A percentile compares a stretch with the other conserved stretches of the same genome.
Conservation (phyloP, 1,140 invertebrate genomes). For the Cataglyphis hispanica region DNA sequence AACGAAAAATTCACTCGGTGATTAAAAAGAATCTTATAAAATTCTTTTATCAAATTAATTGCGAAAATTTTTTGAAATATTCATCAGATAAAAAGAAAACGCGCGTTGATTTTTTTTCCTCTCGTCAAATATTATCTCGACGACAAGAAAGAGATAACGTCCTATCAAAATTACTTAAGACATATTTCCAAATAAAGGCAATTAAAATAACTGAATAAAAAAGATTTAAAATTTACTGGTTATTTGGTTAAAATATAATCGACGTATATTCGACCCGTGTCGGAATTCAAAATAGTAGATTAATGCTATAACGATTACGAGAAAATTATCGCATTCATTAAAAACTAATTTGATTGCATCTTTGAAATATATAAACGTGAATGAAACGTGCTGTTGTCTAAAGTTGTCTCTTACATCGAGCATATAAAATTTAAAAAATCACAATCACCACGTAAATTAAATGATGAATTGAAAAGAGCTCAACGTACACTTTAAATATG, state of each 20-base stretch:
- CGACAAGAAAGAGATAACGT: neutral
- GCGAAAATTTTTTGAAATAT: neutral
- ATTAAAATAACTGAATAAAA: neutral
- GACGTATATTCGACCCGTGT: neutral
- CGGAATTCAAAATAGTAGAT: neutral
- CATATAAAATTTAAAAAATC: no score
- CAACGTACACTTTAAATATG: no score
- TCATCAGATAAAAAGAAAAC: neutral
- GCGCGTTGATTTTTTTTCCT: neutral
- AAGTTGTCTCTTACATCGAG: no score
- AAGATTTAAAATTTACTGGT: neutral
- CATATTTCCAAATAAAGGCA: neutral
- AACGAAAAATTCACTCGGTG: neutral
- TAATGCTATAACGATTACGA: no score
- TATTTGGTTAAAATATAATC: neutral
- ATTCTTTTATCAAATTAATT: neutral
- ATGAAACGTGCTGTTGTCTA: neutral
- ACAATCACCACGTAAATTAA: no score
- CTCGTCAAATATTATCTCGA: neutral
- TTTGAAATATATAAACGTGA: neutral
- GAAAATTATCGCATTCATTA: constrained; percentile 3
- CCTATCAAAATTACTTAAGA: neutral
- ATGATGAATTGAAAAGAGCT: no score
- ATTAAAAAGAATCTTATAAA: neutral
- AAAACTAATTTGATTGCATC: neutral